Evolutionary conservation across 2,113 vertebrate species (phyloP).

Genomic region (Rhea americana): DNA sequence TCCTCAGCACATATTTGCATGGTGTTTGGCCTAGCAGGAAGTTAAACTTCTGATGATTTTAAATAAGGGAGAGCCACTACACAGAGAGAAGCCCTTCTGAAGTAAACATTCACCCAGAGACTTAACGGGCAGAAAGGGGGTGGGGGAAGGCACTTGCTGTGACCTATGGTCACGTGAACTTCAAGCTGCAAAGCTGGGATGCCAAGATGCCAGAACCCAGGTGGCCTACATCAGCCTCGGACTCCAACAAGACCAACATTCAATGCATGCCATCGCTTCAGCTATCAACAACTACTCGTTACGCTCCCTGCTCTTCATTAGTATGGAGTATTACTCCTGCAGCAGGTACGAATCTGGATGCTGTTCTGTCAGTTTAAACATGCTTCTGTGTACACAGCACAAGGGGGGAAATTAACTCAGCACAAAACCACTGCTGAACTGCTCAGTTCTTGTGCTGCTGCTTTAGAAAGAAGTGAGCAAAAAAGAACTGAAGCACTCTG

Average conservation of each 20-base stretch:
- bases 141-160: not conserved
- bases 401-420: not conserved
- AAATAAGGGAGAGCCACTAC: not conserved
- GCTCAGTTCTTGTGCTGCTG: not conserved
- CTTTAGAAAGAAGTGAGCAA: not conserved
- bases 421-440: not conserved
- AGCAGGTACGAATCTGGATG: not conserved
- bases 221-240: not conserved
- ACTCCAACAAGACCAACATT: slow-evolving; percentile 4
- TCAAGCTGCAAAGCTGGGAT: not conserved
- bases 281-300: slow-evolving; percentile 30
- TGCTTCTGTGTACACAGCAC: not conserved
- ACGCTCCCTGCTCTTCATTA: not conserved
- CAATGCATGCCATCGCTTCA: slow-evolving; percentile 8
- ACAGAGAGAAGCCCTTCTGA: not conserved
- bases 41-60: not conserved
- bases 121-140: not conserved
- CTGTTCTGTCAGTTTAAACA: not conserved
- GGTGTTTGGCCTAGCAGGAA: not conserved
- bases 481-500: not conserved
- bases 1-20: not conserved
- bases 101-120: not conserved
- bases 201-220: not conserved
- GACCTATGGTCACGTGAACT: not conserved
- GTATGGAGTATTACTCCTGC: not conserved